Conservation (phyloP, 30 jellyfish, hydroid and myxozoan species). For the Morbakka virulenta region DNA sequence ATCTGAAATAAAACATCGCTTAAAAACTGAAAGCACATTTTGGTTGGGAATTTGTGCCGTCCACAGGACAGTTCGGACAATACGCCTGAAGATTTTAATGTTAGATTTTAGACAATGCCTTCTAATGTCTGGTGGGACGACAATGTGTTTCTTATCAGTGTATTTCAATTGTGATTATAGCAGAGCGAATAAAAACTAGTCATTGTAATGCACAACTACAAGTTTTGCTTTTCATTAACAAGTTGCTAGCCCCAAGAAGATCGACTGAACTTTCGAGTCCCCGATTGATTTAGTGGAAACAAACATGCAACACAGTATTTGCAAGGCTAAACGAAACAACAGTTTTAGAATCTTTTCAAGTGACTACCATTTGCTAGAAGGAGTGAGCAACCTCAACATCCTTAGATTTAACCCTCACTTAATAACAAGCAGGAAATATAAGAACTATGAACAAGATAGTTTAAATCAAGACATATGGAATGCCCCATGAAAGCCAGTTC, state of each 20-base stretch:
- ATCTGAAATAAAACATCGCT: background rate
- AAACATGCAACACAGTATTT: background rate
- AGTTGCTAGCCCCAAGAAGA: background rate
- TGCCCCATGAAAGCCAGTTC: conserved; percentile 33
- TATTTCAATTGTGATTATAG: background rate
- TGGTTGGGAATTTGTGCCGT: background rate
- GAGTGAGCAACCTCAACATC: conserved; percentile 6
- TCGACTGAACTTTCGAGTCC: background rate
- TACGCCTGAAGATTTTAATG: background rate
- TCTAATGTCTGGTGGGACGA: background rate
- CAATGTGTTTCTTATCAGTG: background rate
- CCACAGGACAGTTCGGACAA: background rate
- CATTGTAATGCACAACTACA: background rate
- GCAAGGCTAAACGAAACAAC: background rate
- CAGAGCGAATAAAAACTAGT: background rate
- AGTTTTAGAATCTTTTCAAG: background rate
- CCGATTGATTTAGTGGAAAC: background rate
- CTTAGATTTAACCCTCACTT: conserved; percentile 51
- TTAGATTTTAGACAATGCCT: background rate
- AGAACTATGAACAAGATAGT: conserved; percentile 24
- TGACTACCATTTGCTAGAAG: background rate
- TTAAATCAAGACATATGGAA: conserved; percentile 21
- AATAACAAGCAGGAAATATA: conserved; percentile 50
- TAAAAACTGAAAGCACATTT: background rate
- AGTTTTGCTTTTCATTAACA: background rate